A percentile compares a stretch with the other conserved stretches of the same genome.
Conservation (phyloP, 2,888 invertebrate species). For the Sarcophaga subvicina region DNA sequence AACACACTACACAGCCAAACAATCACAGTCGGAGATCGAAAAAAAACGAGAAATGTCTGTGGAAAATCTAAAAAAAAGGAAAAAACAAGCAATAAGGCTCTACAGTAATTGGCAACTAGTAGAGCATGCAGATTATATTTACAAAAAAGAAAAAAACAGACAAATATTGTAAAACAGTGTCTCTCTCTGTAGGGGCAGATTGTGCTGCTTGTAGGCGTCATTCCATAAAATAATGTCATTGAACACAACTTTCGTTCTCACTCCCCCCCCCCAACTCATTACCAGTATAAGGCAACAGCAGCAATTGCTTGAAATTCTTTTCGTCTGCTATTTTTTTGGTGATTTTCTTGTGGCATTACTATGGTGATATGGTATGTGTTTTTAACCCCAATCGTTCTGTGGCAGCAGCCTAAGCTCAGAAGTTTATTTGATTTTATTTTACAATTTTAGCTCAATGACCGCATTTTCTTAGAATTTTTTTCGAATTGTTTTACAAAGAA, state of each 20-base stretch:
- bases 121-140: slow-evolving; percentile 6
- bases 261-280: too few species aligned
- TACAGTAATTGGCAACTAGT: slow-evolving; percentile 19
- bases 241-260: slow-evolving; percentile 7
- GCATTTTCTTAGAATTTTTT: slow-evolving; percentile 26
- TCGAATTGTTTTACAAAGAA: too few species aligned
- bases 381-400: too few species aligned
- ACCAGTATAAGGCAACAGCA: not conserved
- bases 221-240: slow-evolving; percentile 47
- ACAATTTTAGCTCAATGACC: slow-evolving; percentile 50
- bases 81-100: not conserved
- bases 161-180: not conserved
- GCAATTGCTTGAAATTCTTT: not conserved
- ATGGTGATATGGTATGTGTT: not conserved
- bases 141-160: slow-evolving; percentile 26
- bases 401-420: not conserved
- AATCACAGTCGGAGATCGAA: slow-evolving; percentile 40
- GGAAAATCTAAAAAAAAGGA: not conserved
- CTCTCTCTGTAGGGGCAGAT: not conserved
- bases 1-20: slow-evolving; percentile 37
- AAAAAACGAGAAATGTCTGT: not conserved
- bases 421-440: too few species aligned
- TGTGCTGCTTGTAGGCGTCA: not conserved
- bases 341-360: slow-evolving; percentile 23
- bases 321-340: slow-evolving; percentile 19